phyloP scores from a whole-genome alignment of 1,140 invertebrate species.

The Drosophila malerkotliana region DNA sequence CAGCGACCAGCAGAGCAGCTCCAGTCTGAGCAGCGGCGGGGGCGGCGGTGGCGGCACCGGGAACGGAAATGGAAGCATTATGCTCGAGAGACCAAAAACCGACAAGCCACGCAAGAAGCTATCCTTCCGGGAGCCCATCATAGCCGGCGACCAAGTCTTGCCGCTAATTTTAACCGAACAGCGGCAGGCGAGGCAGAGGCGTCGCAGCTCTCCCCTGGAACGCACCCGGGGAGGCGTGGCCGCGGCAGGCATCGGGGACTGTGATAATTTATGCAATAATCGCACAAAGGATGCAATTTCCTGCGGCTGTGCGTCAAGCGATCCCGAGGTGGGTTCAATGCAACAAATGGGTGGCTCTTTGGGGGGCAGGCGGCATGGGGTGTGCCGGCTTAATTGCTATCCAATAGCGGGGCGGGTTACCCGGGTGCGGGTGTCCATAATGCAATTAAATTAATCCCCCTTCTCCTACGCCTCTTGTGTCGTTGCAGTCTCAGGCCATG shows the following conservation, averaged over 20 bases:
- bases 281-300: constrained; percentile 71
- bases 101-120: constrained; percentile 92
- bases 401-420: background rate
- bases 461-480: constrained; percentile 39
- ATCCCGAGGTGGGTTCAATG: constrained; percentile 67
- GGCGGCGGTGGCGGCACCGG: constrained; percentile 28
- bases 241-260: constrained; percentile 21
- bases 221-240: constrained; percentile 21
- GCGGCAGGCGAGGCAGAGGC: constrained; percentile 57
- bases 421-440: background rate
- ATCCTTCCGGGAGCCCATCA: constrained; percentile 91
- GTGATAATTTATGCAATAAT: constrained; percentile 76
- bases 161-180: constrained; percentile 58
- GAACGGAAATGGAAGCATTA: constrained; percentile 42
- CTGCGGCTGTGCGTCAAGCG: constrained; percentile 57
- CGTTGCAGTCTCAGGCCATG: constrained; percentile 97
- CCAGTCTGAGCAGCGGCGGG: constrained; percentile 61
- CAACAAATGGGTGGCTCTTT: constrained; percentile 13
- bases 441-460: constrained; percentile 34
- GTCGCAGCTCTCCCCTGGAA: constrained; percentile 73
- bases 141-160: constrained; percentile 54
- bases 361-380: background rate
- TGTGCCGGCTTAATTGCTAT: constrained; percentile 47
- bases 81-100: constrained; percentile 76
- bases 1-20: constrained; percentile 65